A percentile compares a stretch with the other conserved stretches of the same genome.
phyloP scores from a whole-genome alignment of 2,797 vertebrate species.

The Tolypeutes matacus region DNA sequence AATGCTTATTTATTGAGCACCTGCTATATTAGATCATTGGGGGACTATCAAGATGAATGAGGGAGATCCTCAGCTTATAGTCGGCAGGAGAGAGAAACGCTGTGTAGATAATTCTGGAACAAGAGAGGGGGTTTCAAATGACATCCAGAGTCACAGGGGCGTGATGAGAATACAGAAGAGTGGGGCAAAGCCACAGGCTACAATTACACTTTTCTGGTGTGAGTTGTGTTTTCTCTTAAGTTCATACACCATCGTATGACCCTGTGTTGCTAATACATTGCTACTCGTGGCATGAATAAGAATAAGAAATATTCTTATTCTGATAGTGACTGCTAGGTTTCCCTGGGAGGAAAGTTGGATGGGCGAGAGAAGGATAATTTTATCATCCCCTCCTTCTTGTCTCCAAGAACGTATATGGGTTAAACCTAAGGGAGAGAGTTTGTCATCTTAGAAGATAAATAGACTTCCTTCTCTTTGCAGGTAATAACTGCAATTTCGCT shows the following conservation, averaged over 20 bases:
- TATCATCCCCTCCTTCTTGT: background rate
- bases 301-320: background rate
- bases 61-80: background rate
- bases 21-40: background rate
- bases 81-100: background rate
- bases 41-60: background rate
- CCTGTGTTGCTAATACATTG: background rate
- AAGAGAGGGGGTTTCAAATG: background rate
- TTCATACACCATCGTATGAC: background rate
- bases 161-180: background rate
- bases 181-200: background rate
- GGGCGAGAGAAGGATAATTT: background rate
- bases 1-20: background rate
- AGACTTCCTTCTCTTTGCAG: conserved; percentile 82
- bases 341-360: background rate
- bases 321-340: background rate
- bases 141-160: background rate
- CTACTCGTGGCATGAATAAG: background rate
- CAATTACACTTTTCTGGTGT: background rate
- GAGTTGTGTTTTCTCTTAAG: background rate
- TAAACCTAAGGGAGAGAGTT: conserved; percentile 64
- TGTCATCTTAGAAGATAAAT: conserved; percentile 77
- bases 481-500: conserved; percentile 85
- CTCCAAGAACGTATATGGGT: conserved; percentile 31
- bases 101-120: background rate